Conservation (phyloP, 2,888 invertebrate species). For the Apomyelois bistriatella region DNA sequence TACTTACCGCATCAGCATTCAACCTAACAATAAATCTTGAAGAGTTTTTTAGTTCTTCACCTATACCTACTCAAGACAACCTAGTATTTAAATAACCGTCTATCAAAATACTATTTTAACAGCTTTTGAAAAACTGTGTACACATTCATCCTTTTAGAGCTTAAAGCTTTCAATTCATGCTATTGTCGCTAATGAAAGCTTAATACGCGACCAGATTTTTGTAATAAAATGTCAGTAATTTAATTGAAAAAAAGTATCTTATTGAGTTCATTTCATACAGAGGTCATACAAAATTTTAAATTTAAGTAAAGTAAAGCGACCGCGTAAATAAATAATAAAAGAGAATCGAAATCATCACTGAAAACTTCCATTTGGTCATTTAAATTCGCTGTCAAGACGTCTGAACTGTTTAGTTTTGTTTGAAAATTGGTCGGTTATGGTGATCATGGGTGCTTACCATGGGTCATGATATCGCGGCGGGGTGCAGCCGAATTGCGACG, state of each 20-base stretch:
- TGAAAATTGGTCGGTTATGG: conserved; percentile 16
- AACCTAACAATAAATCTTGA: too few species aligned
- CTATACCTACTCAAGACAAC: too few species aligned
- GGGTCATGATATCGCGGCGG: conserved; percentile 61
- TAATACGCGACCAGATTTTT: conserved; percentile 16
- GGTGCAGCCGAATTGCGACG: conserved; percentile 50
- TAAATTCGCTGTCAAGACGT: conserved; percentile 17
- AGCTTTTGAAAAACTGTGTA: conserved; percentile 11
- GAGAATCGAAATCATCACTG: conserved; percentile 52
- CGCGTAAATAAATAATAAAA: conserved; percentile 66
- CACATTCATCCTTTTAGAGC: conserved; percentile 33
- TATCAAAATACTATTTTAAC: not conserved
- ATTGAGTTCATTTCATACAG: too few species aligned
- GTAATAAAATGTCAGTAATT: too few species aligned
- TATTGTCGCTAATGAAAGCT: conserved; percentile 42
- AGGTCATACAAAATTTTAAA: not conserved
- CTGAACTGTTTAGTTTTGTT: conserved; percentile 13
- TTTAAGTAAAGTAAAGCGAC: conserved; percentile 33
- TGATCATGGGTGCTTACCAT: conserved; percentile 62
- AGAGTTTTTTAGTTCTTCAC: too few species aligned
- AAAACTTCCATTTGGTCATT: conserved; percentile 37
- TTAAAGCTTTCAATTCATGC: conserved; percentile 24
- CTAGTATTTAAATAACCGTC: not conserved
- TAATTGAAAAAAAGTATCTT: too few species aligned
- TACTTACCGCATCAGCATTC: too few species aligned